Evolutionary conservation across 2,113 vertebrate genomes (phyloP), one percentile per base, ranked within the genome.

Genomic region (Corythaixoides concolor): DNA sequence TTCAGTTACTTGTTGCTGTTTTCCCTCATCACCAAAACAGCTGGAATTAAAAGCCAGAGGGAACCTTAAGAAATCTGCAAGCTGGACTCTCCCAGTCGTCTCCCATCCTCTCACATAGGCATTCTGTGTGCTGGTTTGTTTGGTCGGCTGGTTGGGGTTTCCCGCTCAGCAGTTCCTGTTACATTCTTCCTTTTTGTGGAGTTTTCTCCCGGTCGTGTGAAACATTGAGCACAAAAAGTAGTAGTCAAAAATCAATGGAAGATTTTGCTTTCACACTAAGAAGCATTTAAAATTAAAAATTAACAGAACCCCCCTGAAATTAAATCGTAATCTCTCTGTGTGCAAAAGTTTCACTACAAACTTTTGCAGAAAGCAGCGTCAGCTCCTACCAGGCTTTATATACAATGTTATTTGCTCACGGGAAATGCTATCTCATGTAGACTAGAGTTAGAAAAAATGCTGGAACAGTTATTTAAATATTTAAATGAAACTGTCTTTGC

Each of bases 121-220:
- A 1, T 68, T 94, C 92, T 96, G 92, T 92, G 90, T 91, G 93
- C 13, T 89, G 93, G 30, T 84, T 95, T 93, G 86, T 89, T 91
- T 91, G 89, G 68, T 83, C 1, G 8, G n/a, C 70, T 55, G 35
- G 35, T 37, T 1, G 49, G n/a, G 60, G 60, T 76, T 91, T 91
- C 73, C 75, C 45, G 1, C 69, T 52, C 68, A 69, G 80, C 86
- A 80, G 32, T 76, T 91, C 70, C 90, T 80, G 45, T 26, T 49
- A 6, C 15, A 1, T 45, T 58, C 50, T 52, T 67, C 55, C 8
- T 45, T 90, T 82, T 49, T 2, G 2, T 64, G n/a, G 55, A 39
- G 16, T 72, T 60, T 89, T 72, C 70, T 76, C 22, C 32, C 64
- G 28, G 22, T 67, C 77, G 45, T 79, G 35, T 45, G 81, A 89